Conservation (phyloP, 1,140 invertebrate species). For the Caenorhabditis tropicalis region DNA sequence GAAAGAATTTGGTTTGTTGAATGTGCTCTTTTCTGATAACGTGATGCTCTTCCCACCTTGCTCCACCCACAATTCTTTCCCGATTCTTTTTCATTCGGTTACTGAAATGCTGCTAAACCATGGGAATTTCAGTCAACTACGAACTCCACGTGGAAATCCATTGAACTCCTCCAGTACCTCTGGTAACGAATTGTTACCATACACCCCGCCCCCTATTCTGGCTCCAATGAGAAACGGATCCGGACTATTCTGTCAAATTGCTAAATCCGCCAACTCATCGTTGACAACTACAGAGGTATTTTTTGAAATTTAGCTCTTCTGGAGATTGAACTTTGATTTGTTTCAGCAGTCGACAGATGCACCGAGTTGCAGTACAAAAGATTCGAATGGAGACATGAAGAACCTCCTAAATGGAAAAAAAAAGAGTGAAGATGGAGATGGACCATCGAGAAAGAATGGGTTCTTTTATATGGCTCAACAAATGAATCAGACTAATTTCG, state of each 20-base stretch:
- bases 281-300: neutral
- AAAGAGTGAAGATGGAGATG: conserved; percentile 10
- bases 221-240: conserved; percentile 85
- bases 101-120: neutral
- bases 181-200: conserved; percentile 70
- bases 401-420: neutral
- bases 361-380: conserved; percentile 5
- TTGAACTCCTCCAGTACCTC: neutral
- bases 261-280: neutral
- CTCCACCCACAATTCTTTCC: neutral
- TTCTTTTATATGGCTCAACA: conserved; percentile 50
- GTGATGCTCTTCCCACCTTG: neutral
- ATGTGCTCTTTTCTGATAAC: neutral
- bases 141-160: conserved; percentile 38
- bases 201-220: conserved; percentile 89
- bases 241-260: conserved; percentile 80
- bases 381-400: neutral
- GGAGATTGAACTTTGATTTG: neutral
- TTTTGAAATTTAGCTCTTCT: neutral
- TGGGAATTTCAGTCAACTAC: conserved; percentile 54
- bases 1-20: neutral
- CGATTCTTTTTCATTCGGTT: neutral
- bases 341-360: neutral
- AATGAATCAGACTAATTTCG: conserved; percentile 62
- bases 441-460: conserved; percentile 57